Evolutionary conservation across 2,888 invertebrate species (phyloP), one percentile per base, ranked within the genome.

Genomic region (Gnatocerus cornutus): DNA sequence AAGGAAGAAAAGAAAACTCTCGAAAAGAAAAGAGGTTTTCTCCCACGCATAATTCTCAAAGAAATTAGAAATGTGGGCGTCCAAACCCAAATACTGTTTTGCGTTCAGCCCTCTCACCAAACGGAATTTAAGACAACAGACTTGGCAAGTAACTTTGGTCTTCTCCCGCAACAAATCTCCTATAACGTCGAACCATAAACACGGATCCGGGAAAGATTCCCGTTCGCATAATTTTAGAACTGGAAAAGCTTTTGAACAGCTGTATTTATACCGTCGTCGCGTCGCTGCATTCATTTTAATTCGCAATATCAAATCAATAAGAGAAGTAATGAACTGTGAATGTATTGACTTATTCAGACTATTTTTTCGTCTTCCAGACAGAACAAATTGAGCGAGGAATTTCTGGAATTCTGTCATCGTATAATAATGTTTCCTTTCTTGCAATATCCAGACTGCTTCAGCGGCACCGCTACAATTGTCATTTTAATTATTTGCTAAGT

Each of bases 61-160:
- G 46, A 46, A 46, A 46, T 46, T 46, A 46, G 46, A 46, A 46
- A 46, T 21, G 46, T 14, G 46, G 46, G 46, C 46, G 46, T 46
- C 21, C 21, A 6, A 16, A 16, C 2, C 14, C 14, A 46, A 46
- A 16, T 16, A 8, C 3, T 46, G 16, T 14, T 46, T 46, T 14
- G 46, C 14, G 21, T 21, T 21, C 21, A 21, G 21, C 21, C 21
- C 4, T 21, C 13, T 46, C 8, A n/a, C 46, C 46, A 46, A 46
- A 46, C 46, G 29, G 30, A 52, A 52, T 52, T 52, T 52, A 30
- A 30, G 30, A 52, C 52, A 30, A 52, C 9, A 10, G 52, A 8
- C 52, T 52, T 52, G 52, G 12, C 52, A 52, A 13, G 29, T 8
- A 14, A 33, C 27, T 50, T 52, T 52, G 13, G 29, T 33, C 52